Conservation (phyloP, 2,113 vertebrate genomes). For the Phylloscopus trochilus region DNA sequence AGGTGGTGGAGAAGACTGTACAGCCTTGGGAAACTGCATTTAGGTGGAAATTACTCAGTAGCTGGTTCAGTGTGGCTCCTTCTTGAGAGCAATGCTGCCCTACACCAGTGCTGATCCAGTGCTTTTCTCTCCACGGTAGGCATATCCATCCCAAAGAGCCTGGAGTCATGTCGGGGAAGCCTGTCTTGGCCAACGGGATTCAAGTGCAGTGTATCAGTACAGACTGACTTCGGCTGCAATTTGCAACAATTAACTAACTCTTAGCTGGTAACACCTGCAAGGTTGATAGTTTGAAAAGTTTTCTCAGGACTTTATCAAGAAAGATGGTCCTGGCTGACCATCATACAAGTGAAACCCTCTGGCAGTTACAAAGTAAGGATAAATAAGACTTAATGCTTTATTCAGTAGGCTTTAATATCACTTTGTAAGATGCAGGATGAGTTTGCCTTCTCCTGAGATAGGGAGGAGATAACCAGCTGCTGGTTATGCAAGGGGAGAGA, state of each 20-base stretch:
- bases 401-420: not conserved
- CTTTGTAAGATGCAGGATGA: not conserved
- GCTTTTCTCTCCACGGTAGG: not conserved
- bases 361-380: not conserved
- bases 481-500: not conserved
- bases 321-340: not conserved
- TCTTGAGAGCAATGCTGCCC: accelerated
- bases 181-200: not conserved
- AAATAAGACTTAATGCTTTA: not conserved
- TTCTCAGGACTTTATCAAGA: not conserved
- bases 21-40: not conserved
- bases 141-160: not conserved
- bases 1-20: not conserved
- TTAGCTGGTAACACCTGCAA: not conserved
- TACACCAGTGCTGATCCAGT: not conserved
- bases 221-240: not conserved
- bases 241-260: not conserved
- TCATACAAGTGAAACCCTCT: not conserved
- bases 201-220: accelerated
- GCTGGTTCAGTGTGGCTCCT: accelerated
- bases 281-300: not conserved
- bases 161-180: not conserved
- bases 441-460: not conserved
- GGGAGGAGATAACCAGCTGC: not conserved
- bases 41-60: not conserved